These are phyloP conservation scores for Dorcus parallelipipedus DNA, from an alignment of 2,888 invertebrate species.

Conservation along the genomic window DNA sequence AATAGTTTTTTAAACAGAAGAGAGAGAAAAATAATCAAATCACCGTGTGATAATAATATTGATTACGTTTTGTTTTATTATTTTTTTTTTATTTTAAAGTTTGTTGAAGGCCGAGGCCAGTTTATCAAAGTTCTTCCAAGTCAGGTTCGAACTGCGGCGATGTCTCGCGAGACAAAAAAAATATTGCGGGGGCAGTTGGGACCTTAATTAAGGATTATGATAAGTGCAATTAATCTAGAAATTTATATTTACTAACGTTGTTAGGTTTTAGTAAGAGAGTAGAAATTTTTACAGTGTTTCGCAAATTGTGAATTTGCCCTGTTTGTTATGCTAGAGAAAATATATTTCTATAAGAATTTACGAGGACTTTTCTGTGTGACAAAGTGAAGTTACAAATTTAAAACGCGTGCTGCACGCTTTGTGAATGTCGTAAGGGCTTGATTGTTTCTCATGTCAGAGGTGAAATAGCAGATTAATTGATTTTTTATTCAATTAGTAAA, in stretches of 20 bases:
- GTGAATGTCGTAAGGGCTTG: no score
- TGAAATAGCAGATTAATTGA: no score
- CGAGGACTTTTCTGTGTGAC: constrained; percentile 10
- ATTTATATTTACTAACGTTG: constrained; percentile 45
- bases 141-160: constrained; percentile 24
- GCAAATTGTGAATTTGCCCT: constrained; percentile 15
- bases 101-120: constrained; percentile 48
- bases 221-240: constrained; percentile 50
- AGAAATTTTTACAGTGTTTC: constrained; percentile 14
- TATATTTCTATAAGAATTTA: constrained; percentile 17
- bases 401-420: no score
- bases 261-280: constrained; percentile 25
- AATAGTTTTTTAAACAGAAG: constrained; percentile 2
- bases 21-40: constrained; percentile 9
- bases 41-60: constrained; percentile 24
- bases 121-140: constrained; percentile 49
- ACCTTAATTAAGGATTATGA: constrained; percentile 34
- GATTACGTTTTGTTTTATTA: constrained; percentile 28
- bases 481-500: no score
- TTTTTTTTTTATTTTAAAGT: constrained; percentile 41
- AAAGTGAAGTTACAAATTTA: no score
- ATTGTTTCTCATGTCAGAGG: no score
- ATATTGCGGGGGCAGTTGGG: constrained; percentile 14
- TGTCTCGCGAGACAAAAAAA: constrained; percentile 2
- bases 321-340: constrained; percentile 15